Conservation (phyloP, 2,888 invertebrate genomes). For the Pyrocoelia pectoralis region DNA sequence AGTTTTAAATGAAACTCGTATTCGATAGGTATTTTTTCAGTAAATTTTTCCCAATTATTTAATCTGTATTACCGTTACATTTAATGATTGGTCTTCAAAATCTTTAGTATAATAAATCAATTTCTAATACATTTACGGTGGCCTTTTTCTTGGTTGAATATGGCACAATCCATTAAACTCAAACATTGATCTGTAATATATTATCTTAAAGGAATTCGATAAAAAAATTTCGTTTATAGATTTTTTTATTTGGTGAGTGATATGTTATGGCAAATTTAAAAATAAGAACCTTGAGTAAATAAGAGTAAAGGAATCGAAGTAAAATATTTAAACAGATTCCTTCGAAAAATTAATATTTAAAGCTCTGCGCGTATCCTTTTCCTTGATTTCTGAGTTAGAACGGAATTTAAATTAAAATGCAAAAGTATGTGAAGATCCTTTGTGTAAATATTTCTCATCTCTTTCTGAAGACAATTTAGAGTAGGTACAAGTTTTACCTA, state of each 20-base stretch:
- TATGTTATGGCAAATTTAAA: not conserved
- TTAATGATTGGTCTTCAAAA: too few relatives aligned
- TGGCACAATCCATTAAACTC: slow-evolving; percentile 5
- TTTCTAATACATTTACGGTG: slow-evolving; percentile 11
- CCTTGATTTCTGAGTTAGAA: too few relatives aligned
- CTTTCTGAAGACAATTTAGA: too few relatives aligned
- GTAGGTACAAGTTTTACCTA: too few relatives aligned
- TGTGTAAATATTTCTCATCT: too few relatives aligned
- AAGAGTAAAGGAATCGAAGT: not conserved
- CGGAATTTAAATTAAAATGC: too few relatives aligned
- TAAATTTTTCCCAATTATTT: not conserved
- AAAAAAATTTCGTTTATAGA: not conserved
- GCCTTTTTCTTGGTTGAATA: not conserved
- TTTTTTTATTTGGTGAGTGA: not conserved
- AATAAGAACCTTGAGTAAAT: not conserved
- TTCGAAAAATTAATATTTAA: not conserved
- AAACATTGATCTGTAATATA: slow-evolving; percentile 9
- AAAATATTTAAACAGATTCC: not conserved
- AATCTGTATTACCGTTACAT: too few relatives aligned
- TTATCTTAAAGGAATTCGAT: not conserved
- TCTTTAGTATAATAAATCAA: not conserved
- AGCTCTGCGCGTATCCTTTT: not conserved
- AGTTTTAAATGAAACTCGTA: slow-evolving; percentile 26
- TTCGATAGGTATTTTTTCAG: slow-evolving; percentile 7
- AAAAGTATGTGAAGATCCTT: too few relatives aligned